phyloP scores from a whole-genome alignment of 1,140 invertebrate species.

The Aphelinus atriplicis region DNA sequence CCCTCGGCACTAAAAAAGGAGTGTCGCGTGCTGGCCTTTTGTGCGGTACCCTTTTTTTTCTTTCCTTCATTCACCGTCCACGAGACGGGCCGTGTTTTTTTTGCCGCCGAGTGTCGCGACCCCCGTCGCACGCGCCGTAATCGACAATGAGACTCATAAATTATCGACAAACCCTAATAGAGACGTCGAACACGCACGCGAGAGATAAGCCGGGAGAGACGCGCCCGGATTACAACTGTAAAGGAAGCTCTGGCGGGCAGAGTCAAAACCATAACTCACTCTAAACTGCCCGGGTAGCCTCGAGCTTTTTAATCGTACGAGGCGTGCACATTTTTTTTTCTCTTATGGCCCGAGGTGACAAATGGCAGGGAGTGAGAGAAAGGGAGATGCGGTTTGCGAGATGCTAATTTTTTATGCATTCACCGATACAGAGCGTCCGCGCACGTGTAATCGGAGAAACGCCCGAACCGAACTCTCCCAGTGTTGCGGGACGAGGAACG shows the following conservation, averaged over 20 bases:
- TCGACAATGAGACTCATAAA: slow-evolving; percentile 66
- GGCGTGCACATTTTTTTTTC: slow-evolving; percentile 47
- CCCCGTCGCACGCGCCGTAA: slow-evolving; percentile 60
- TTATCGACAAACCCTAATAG: slow-evolving; percentile 64
- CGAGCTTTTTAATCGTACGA: slow-evolving; percentile 16
- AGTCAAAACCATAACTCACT: slow-evolving; percentile 58
- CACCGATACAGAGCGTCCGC: too few species aligned
- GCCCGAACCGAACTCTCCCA: too few species aligned
- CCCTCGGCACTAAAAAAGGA: slow-evolving; percentile 51
- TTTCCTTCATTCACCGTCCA: slow-evolving; percentile 35
- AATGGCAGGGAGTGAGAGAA: not conserved
- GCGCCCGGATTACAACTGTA: slow-evolving; percentile 38
- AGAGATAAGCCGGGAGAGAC: slow-evolving; percentile 40
- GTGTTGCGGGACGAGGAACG: too few species aligned
- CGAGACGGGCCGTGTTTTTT: not conserved
- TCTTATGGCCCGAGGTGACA: not conserved
- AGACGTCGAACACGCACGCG: slow-evolving; percentile 53
- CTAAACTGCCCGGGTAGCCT: slow-evolving; percentile 48
- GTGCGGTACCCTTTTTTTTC: slow-evolving; percentile 47
- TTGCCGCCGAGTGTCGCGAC: slow-evolving; percentile 36
- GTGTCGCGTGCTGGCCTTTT: slow-evolving; percentile 61
- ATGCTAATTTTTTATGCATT: too few species aligned
- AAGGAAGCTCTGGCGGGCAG: slow-evolving; percentile 45
- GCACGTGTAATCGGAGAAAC: too few species aligned
- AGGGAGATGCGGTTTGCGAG: not conserved